Conservation (phyloP, 2,888 invertebrate genomes). For the Clunio marinus region DNA sequence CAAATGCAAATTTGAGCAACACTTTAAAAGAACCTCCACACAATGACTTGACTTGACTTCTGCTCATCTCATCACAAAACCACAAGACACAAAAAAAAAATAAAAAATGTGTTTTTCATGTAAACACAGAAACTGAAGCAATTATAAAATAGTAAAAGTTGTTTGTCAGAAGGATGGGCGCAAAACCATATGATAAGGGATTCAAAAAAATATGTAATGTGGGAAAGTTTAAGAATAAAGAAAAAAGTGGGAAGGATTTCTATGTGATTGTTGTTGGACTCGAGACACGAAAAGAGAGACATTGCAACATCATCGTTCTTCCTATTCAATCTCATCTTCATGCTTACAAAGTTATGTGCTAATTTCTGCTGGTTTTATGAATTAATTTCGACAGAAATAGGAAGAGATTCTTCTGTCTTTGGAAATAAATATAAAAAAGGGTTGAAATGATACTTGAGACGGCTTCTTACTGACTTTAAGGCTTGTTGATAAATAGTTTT, state of each 20-base stretch:
- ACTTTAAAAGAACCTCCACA: background rate
- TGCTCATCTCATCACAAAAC: background rate
- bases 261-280: background rate
- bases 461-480: too few relatives aligned
- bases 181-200: constrained; percentile 2
- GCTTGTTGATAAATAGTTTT: too few relatives aligned
- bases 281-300: background rate
- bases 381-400: background rate
- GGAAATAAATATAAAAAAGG: background rate
- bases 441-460: background rate
- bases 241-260: too few relatives aligned
- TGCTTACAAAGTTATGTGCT: background rate
- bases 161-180: background rate
- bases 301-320: too few relatives aligned
- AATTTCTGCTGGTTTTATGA: constrained; percentile 4
- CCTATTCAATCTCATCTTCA: background rate
- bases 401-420: background rate
- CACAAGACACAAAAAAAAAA: constrained; percentile 7
- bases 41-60: background rate
- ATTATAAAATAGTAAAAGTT: constrained; percentile 23
- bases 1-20: background rate
- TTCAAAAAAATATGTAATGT: background rate
- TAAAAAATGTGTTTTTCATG: background rate
- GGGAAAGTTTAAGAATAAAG: too few relatives aligned
- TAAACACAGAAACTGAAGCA: background rate